Evolutionary conservation across 2,113 vertebrate species (phyloP).

Genomic region (Todiramphus chloris): DNA sequence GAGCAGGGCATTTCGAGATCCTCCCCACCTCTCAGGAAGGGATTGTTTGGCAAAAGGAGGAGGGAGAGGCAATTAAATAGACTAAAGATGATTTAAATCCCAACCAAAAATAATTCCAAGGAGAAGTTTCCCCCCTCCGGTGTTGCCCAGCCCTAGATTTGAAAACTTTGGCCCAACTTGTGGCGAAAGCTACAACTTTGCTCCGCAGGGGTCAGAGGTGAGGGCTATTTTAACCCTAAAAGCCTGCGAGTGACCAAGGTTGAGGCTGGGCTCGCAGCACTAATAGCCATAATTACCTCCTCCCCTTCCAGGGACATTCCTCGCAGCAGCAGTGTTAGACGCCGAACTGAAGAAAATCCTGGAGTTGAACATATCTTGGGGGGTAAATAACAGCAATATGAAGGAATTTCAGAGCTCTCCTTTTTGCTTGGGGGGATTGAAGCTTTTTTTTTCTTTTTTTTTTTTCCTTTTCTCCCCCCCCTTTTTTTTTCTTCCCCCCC

Average conservation of each 20-base stretch:
- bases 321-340: slow-evolving; percentile 31
- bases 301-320: slow-evolving; percentile 41
- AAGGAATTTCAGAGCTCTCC: slow-evolving; percentile 65
- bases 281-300: slow-evolving; percentile 52
- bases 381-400: slow-evolving; percentile 66
- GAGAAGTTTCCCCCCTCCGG: slow-evolving; percentile 32
- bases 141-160: slow-evolving; percentile 57
- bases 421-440: slow-evolving; percentile 62
- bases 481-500: neutral
- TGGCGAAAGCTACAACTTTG: slow-evolving; percentile 61
- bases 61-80: slow-evolving; percentile 48
- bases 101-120: slow-evolving; percentile 14
- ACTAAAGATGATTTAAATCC: slow-evolving; percentile 54
- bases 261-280: slow-evolving; percentile 37
- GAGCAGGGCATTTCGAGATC: neutral
- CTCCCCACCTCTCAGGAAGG: neutral
- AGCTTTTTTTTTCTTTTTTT: neutral
- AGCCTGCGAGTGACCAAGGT: slow-evolving; percentile 59
- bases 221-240: slow-evolving; percentile 77
- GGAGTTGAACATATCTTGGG: slow-evolving; percentile 32
- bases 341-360: slow-evolving; percentile 9
- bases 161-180: slow-evolving; percentile 75
- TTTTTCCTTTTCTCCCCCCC: neutral
- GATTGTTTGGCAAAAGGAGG: slow-evolving; percentile 27
- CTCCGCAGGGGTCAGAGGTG: slow-evolving; percentile 79